Conservation (phyloP, 2,888 invertebrate genomes). For the Hedya salicella region DNA sequence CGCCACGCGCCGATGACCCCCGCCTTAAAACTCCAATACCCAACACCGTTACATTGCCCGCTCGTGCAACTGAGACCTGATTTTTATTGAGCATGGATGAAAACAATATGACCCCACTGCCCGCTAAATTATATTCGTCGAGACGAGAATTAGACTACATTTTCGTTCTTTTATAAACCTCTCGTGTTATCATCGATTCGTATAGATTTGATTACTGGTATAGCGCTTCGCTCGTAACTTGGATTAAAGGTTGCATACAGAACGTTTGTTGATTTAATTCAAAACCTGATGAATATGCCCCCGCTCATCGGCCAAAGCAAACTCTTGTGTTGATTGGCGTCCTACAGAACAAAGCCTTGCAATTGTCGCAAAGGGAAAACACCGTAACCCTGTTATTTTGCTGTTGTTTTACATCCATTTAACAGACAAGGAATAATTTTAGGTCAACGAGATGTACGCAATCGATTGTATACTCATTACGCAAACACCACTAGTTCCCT, state of each 20-base stretch:
- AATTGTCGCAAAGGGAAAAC: not conserved
- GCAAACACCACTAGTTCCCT: conserved; percentile 55
- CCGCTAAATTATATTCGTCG: conserved; percentile 37
- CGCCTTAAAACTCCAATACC: conserved; percentile 57
- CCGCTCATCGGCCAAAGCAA: conserved; percentile 19
- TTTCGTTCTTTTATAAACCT: conserved; percentile 10
- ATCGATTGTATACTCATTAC: conserved; percentile 62
- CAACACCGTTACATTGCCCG: conserved; percentile 55
- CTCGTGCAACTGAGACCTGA: conserved; percentile 36
- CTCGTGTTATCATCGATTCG: conserved; percentile 13
- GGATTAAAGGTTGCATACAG: conserved; percentile 8
- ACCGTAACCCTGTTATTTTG: not conserved
- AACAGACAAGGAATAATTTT: not conserved
- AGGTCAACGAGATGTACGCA: conserved; percentile 48
- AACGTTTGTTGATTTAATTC: conserved; percentile 20
- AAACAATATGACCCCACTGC: conserved; percentile 34
- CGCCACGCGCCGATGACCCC: conserved; percentile 81
- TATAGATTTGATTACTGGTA: not conserved
- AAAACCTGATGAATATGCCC: conserved; percentile 19
- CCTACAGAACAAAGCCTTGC: not conserved
- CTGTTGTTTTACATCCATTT: not conserved
- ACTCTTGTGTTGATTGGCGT: conserved; percentile 6
- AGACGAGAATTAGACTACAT: conserved; percentile 39
- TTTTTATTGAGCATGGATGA: conserved; percentile 28
- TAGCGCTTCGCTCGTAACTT: conserved; percentile 2